These are phyloP conservation scores for Cyclargus thomasi DNA, from an alignment of 1,140 invertebrate genomes.

Conservation along the genomic window DNA sequence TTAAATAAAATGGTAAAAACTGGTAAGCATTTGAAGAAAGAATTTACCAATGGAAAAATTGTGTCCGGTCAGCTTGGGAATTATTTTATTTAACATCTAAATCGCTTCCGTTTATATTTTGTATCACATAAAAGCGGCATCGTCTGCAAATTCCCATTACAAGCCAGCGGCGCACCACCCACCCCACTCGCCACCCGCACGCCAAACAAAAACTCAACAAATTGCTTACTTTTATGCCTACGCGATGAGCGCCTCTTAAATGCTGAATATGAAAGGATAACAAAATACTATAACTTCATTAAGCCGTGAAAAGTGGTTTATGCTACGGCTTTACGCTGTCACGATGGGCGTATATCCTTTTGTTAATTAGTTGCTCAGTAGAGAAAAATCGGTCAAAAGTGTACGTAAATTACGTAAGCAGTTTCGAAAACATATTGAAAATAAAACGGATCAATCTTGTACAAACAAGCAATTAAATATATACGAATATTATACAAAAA, in stretches of 20 bases:
- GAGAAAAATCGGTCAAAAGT: too few relatives aligned
- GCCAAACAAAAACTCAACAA: constrained; percentile 38
- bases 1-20: too few relatives aligned
- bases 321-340: not conserved
- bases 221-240: constrained; percentile 38
- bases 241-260: constrained; percentile 29
- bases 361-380: not conserved
- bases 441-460: too few relatives aligned
- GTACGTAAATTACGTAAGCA: too few relatives aligned
- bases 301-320: not conserved
- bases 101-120: constrained; percentile 10
- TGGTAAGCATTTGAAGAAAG: too few relatives aligned
- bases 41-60: too few relatives aligned
- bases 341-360: not conserved
- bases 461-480: too few relatives aligned
- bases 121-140: constrained; percentile 27
- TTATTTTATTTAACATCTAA: not conserved
- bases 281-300: not conserved
- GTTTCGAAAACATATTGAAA: too few relatives aligned
- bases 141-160: constrained; percentile 60
- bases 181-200: constrained; percentile 21
- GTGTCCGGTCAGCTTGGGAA: not conserved
- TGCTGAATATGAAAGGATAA: constrained; percentile 11
- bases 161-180: constrained; percentile 27
- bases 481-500: not conserved